Percentiles rank a stretch among this genome's conserved stretches.
Evolutionary conservation across 2,888 invertebrate species (phyloP).

Genomic region (Pyrrhia umbra): DNA sequence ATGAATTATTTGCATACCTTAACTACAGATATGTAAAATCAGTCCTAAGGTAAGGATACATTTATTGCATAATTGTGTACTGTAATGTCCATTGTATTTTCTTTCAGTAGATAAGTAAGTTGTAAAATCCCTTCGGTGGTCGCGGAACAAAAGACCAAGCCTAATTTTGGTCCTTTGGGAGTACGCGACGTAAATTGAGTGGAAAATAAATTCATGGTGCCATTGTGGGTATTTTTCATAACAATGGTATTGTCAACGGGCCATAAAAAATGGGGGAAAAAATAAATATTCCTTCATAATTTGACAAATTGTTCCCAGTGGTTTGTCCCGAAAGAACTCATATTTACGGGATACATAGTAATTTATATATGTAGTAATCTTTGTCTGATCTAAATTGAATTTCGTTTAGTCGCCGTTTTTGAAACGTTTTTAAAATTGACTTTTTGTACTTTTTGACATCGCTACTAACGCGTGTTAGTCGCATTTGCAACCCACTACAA

Average conservation of each 20-base stretch:
- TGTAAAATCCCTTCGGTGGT: conserved; percentile 3
- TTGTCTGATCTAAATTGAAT: no score
- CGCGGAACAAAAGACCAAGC: not conserved
- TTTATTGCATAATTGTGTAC: no score
- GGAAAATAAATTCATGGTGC: conserved; percentile 11
- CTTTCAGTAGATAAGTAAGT: conserved; percentile 5
- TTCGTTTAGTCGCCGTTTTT: no score
- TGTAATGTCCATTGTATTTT: conserved; percentile 13
- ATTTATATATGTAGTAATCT: no score
- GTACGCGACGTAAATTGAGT: conserved; percentile 6
- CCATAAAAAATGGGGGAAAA: not conserved
- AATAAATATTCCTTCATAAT: not conserved
- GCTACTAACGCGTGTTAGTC: no score
- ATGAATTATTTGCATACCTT: no score
- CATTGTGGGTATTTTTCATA: conserved; percentile 5
- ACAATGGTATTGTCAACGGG: not conserved
- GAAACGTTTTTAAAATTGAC: no score
- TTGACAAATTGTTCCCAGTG: not conserved
- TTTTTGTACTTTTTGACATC: no score
- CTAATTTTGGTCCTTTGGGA: conserved; percentile 8
- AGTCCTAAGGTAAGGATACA: no score
- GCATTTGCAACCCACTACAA: no score
- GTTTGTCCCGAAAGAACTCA: not conserved
- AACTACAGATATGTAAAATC: no score
- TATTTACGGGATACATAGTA: no score